A percentile compares a stretch with the other conserved stretches of the same genome.
Conservation (phyloP, 2,113 vertebrate genomes). For the Cygnus atratus region DNA sequence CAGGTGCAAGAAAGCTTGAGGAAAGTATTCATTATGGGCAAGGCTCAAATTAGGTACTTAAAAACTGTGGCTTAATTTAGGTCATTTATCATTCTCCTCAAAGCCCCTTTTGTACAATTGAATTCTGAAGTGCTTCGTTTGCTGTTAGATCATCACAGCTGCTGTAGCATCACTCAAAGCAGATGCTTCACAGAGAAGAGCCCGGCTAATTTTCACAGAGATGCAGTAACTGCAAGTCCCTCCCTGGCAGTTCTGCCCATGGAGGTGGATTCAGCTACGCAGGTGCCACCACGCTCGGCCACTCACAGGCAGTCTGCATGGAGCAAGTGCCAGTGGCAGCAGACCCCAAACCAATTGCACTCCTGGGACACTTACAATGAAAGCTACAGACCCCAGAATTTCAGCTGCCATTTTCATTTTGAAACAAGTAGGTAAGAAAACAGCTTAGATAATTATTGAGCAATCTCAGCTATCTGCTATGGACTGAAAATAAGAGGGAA, state of each 20-base stretch:
- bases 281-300: slow-evolving; percentile 43
- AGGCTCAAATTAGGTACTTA: slow-evolving; percentile 77
- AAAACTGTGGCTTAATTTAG: slow-evolving; percentile 78
- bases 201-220: slow-evolving; percentile 63
- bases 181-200: slow-evolving; percentile 74
- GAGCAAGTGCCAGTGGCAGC: slow-evolving; percentile 24
- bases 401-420: not conserved
- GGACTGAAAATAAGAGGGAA: not conserved
- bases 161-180: slow-evolving; percentile 74
- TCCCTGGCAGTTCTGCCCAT: slow-evolving; percentile 58
- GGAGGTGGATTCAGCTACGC: slow-evolving; percentile 26
- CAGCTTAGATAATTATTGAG: not conserved
- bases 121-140: slow-evolving; percentile 75
- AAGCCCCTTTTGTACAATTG: slow-evolving; percentile 76
- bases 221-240: slow-evolving; percentile 7
- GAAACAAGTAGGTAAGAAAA: slow-evolving; percentile 9
- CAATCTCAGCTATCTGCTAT: not conserved
- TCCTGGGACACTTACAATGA: not conserved
- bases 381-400: not conserved
- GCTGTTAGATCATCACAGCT: slow-evolving; percentile 79
- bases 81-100: slow-evolving; percentile 80
- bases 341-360: slow-evolving; percentile 12
- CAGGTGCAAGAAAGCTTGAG: slow-evolving; percentile 75
- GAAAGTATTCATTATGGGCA: slow-evolving; percentile 66
- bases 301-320: not conserved